Evolutionary conservation across 2,888 invertebrate species (phyloP), one percentile per base, ranked within the genome.

Genomic region (Cremastinae sp.): DNA sequence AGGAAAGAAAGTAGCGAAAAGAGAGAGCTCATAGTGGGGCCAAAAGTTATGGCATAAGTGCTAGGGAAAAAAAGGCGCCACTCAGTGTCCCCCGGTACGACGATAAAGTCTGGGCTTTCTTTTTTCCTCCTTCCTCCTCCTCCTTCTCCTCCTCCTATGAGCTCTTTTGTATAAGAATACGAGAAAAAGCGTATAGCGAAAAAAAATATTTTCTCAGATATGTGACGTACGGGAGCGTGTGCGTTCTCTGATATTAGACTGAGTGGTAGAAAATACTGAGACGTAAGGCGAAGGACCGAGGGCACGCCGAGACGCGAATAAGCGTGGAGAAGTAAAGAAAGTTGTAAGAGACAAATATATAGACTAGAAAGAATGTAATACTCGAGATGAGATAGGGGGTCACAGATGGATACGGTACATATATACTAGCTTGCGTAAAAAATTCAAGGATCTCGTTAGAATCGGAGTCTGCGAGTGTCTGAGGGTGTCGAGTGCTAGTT

Each of bases 21-120:
- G 53, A 45, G 61, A 61, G 51, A 47, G 69, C 59, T 69, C 59
- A 69, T 73, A 70, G 73, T 66, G 65, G 78, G 55, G 64, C 68
- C 73, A 73, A 80, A 79, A 80, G 80, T 80, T 80, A 80, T 77
- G 80, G 75, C 74, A 71, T 80, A 75, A 80, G 80, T 79, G 78
- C 80, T 79, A 75, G 75, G 74, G 71, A 74, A 75, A 78, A 70
- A 77, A 64, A 62, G 71, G 70, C 70, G 70, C 39, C 59, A 45
- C 75, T 73, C 66, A 28, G 35, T 58, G 56, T 61, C 55, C 61
- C 58, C 56, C 55, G 59, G 69, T 61, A 70, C 41, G 77, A 28
- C 77, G 73, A 77, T 77, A 80, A 79, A 78, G 64, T 71, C 62
- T 55, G 66, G 70, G 64, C 61, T 71, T 62, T 61, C 74, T 66